Percentiles rank a stretch among this genome's conserved stretches.
phyloP scores from a whole-genome alignment of 2,888 invertebrate species.

The Thymelicus acteon region DNA sequence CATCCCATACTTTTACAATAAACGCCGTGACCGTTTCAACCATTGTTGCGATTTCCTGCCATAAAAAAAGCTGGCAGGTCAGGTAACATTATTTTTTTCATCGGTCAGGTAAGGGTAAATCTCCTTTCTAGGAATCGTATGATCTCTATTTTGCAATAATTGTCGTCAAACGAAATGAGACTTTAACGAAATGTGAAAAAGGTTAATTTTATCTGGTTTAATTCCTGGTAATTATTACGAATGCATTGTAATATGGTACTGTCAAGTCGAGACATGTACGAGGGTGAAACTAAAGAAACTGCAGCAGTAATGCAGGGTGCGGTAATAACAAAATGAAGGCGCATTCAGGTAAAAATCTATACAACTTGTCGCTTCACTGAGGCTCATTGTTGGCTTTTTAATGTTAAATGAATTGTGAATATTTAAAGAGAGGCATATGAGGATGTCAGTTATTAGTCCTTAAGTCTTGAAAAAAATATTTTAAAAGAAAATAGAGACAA shows the following conservation, averaged over 20 bases:
- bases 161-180: slow-evolving; percentile 11
- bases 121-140: slow-evolving; percentile 61
- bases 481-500: too few relatives aligned
- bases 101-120: slow-evolving; percentile 59
- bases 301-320: slow-evolving; percentile 32
- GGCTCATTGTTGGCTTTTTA: slow-evolving; percentile 44
- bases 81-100: slow-evolving; percentile 64
- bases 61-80: slow-evolving; percentile 61
- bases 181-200: slow-evolving; percentile 17
- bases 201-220: slow-evolving; percentile 16
- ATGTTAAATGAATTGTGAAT: slow-evolving; percentile 51
- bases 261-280: slow-evolving; percentile 44
- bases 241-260: slow-evolving; percentile 41
- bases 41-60: slow-evolving; percentile 77
- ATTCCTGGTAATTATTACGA: slow-evolving; percentile 23
- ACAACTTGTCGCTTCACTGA: slow-evolving; percentile 37
- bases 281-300: slow-evolving; percentile 43
- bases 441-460: slow-evolving; percentile 4
- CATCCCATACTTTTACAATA: slow-evolving; percentile 51
- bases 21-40: slow-evolving; percentile 56
- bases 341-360: slow-evolving; percentile 31
- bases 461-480: neutral
- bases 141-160: slow-evolving; percentile 55
- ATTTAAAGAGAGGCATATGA: slow-evolving; percentile 40
- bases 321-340: slow-evolving; percentile 13